Evolutionary conservation across 2,113 vertebrate genomes (phyloP).

Genomic region (Heterochromis multidens): DNA sequence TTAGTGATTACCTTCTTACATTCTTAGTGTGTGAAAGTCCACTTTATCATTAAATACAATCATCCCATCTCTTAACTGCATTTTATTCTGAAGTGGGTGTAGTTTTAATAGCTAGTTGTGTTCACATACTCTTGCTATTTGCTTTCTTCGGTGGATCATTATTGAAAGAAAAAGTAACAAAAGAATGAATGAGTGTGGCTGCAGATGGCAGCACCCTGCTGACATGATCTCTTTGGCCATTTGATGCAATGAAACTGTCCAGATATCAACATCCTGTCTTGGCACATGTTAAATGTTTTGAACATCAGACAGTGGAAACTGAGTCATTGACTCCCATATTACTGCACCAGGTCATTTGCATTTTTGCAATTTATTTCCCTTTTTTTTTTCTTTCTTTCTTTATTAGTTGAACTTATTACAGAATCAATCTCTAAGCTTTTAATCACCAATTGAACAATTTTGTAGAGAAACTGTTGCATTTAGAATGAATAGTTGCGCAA

Average conservation of each 20-base stretch:
- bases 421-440: background rate
- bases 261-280: background rate
- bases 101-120: background rate
- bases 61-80: background rate
- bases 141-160: background rate
- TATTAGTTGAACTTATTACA: background rate
- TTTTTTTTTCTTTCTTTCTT: background rate
- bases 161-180: background rate
- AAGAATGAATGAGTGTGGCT: conserved; percentile 35
- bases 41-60: background rate
- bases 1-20: background rate
- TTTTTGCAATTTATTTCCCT: background rate
- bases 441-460: conserved; percentile 18
- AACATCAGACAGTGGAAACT: background rate
- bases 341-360: background rate
- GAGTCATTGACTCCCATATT: background rate
- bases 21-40: background rate
- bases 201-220: conserved; percentile 26
- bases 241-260: conserved; percentile 1
- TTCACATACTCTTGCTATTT: background rate
- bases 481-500: conserved; percentile 7
- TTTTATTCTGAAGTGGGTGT: background rate
- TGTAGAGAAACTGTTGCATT: background rate
- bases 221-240: conserved; percentile 2
- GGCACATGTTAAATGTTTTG: background rate